These are phyloP conservation scores for Nothocercus nigrocapillus DNA, from an alignment of 2,113 vertebrate genomes.

Conservation along the genomic window DNA sequence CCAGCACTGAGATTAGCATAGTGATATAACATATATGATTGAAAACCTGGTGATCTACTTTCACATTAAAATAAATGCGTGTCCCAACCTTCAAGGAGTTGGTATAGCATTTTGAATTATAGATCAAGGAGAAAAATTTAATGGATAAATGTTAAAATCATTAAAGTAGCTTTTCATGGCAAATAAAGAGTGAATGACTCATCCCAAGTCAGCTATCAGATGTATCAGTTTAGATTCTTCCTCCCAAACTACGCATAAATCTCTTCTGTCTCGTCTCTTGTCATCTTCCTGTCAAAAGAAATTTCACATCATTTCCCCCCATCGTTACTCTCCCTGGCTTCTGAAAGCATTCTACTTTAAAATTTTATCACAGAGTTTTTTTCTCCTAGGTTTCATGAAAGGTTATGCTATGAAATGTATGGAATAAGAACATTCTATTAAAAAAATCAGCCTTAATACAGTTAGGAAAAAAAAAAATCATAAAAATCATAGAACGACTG, in stretches of 20 bases:
- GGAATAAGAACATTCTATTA: constrained; percentile 37
- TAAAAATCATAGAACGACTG: neutral
- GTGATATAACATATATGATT: neutral
- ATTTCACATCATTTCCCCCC: constrained; percentile 56
- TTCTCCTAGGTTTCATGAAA: constrained; percentile 17
- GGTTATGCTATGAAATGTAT: constrained; percentile 48
- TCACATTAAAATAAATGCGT: constrained; percentile 61
- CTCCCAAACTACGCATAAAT: constrained; percentile 59
- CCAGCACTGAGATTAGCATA: neutral
- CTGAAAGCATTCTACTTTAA: constrained; percentile 76
- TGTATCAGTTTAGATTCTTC: constrained; percentile 64
- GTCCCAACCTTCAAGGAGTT: constrained; percentile 37
- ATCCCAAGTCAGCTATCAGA: constrained; percentile 60
- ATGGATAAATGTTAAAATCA: constrained; percentile 72
- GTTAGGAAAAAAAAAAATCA: neutral
- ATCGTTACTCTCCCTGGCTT: constrained; percentile 18
- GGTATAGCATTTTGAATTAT: constrained; percentile 63
- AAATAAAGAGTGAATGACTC: constrained; percentile 72
- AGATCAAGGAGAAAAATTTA: constrained; percentile 69
- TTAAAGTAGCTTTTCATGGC: constrained; percentile 67
- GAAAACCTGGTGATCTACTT: constrained; percentile 48
- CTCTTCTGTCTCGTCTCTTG: constrained; percentile 62
- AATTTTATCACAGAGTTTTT: constrained; percentile 66
- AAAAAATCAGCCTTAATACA: constrained; percentile 21
- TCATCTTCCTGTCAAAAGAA: constrained; percentile 75